These are phyloP conservation scores for Suillia variegata DNA, from an alignment of 2,888 invertebrate genomes.

Conservation along the genomic window DNA sequence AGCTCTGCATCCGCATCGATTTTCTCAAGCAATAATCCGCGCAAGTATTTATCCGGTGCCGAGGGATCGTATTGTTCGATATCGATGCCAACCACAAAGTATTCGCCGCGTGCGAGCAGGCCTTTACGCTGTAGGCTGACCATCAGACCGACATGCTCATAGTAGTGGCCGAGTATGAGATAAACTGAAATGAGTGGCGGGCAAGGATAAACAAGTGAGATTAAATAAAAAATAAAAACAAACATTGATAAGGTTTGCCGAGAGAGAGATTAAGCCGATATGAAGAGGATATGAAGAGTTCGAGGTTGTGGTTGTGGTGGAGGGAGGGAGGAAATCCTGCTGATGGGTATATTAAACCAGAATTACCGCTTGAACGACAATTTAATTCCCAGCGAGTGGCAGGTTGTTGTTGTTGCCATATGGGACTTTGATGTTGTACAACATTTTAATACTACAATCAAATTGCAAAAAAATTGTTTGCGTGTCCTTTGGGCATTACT, in stretches of 20 bases:
- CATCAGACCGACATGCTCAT: conserved; percentile 91
- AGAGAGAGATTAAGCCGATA: not conserved
- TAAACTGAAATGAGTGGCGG: too few species aligned
- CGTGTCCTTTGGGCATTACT: too few species aligned
- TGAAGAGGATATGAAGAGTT: not conserved
- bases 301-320: not conserved
- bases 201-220: conserved; percentile 2
- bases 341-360: too few species aligned
- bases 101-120: conserved; percentile 85
- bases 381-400: too few species aligned
- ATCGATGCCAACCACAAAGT: conserved; percentile 91
- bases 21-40: conserved; percentile 72
- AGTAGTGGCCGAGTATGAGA: conserved; percentile 86
- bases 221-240: conserved; percentile 13
- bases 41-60: conserved; percentile 79
- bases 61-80: conserved; percentile 83
- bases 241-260: not conserved
- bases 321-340: too few species aligned
- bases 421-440: too few species aligned
- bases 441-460: too few species aligned
- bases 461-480: too few species aligned
- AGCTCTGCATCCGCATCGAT: conserved; percentile 65
- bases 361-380: too few species aligned
- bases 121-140: conserved; percentile 82
- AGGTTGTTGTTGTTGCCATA: too few species aligned